phyloP scores from a whole-genome alignment of 1,140 invertebrate genomes.

The Conopomorpha cramerella region DNA sequence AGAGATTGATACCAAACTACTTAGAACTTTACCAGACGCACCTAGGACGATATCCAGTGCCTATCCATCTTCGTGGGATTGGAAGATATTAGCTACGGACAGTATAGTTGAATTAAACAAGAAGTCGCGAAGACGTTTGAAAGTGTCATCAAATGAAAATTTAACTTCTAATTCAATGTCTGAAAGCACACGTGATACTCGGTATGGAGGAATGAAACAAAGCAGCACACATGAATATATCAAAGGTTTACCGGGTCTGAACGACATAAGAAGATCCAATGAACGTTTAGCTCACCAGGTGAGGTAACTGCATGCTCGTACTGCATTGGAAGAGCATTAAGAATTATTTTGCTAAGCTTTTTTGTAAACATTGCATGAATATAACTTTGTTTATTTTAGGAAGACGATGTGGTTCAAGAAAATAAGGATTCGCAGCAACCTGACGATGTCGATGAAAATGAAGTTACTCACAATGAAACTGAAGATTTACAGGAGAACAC shows the following conservation, averaged over 20 bases:
- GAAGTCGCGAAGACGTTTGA: slow-evolving; percentile 41
- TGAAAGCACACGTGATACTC: slow-evolving; percentile 23
- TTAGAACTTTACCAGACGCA: slow-evolving; percentile 77
- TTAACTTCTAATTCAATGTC: slow-evolving; percentile 42
- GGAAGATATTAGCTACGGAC: slow-evolving; percentile 66
- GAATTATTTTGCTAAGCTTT: slow-evolving; percentile 47
- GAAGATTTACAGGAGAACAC: slow-evolving; percentile 11
- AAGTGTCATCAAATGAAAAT: slow-evolving; percentile 50
- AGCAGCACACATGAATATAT: slow-evolving; percentile 49
- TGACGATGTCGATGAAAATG: slow-evolving; percentile 8
- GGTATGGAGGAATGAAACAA: slow-evolving; percentile 32
- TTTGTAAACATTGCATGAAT: slow-evolving; percentile 48
- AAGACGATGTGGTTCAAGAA: slow-evolving; percentile 7
- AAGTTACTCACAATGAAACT: slow-evolving; percentile 6
- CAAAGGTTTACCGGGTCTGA: slow-evolving; percentile 39
- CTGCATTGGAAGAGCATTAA: slow-evolving; percentile 16
- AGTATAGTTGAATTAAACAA: slow-evolving; percentile 43
- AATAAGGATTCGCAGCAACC: slow-evolving; percentile 4
- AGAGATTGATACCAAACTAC: slow-evolving; percentile 71
- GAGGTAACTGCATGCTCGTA: slow-evolving; percentile 28
- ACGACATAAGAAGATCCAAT: slow-evolving; percentile 27
- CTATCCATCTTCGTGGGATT: slow-evolving; percentile 73
- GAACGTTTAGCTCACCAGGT: slow-evolving; percentile 24
- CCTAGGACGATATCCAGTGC: slow-evolving; percentile 71
- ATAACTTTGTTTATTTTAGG: slow-evolving; percentile 37